Evolutionary conservation across 2,888 invertebrate species (phyloP), one percentile per base, ranked within the genome.

Genomic region (Dysmachus trigonus): DNA sequence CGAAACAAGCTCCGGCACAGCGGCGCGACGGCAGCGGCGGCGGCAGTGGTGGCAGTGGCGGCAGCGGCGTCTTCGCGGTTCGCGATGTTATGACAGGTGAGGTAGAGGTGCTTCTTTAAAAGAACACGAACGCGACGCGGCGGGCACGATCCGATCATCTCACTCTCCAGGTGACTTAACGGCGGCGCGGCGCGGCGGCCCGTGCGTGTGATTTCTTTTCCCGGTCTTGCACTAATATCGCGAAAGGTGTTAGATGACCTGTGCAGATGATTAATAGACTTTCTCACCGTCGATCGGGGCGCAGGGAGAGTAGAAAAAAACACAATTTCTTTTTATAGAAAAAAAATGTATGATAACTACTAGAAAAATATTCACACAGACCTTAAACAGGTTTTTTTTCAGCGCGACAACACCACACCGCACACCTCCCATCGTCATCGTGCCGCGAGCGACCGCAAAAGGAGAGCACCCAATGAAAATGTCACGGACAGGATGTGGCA

Each of bases 231-330:
- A 27, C 81, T 53, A 81, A 81, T 81, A 81, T 62, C 81, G 81
- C 81, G 81, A 81, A 81, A 81, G 81, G 81, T 81, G 81, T 81
- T 81, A 81, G 81, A 81, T 81, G 31, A 81, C 81, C 81, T 81
- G 81, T 47, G 53, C 33, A 15, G 33, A 81, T 81, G 81, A 81
- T 81, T 81, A 53, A 81, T 62, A 81, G 81, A 81, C 81, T 81
- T 81, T 81, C 81, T 62, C 81, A 81, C 81, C 81, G 81, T 62
- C 62, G 51, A 41, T 51, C 51, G 62, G 62, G 27, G 27, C 18
- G n/a, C 18, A 51, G 6, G 62, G 62, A 22, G 62, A n/a, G n/a
- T n/a, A n/a, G 15, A 41, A 13, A 27, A 22, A 4, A 27, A 10
- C 13, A 62, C 13, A 62, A 22, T 62, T 47, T 47, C 8, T 8